A percentile compares a stretch with the other conserved stretches of the same genome.
Conservation (phyloP, 2,113 vertebrate species). For the Fregata magnificens region DNA sequence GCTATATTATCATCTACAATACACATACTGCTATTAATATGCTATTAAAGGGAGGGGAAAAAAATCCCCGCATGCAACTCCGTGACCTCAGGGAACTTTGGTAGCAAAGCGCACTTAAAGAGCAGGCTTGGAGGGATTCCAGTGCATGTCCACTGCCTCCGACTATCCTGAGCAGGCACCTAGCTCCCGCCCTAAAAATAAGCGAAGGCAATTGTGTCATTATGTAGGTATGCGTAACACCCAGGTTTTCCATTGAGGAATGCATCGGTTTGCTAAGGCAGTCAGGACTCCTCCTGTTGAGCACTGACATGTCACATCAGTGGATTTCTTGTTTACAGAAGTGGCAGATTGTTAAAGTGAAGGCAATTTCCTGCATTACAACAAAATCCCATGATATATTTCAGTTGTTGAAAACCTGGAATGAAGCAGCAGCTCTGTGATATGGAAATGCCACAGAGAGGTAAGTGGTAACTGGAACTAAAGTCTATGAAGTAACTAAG, state of each 20-base stretch:
- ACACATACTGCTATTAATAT: neutral
- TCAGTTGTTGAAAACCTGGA: constrained; percentile 55
- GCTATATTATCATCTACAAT: neutral
- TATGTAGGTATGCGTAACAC: neutral
- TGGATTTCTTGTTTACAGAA: constrained; percentile 49
- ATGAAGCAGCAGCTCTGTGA: constrained; percentile 20
- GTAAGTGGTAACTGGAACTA: constrained; percentile 6
- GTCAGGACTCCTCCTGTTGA: neutral
- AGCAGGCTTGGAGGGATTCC: neutral
- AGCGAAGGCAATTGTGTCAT: neutral
- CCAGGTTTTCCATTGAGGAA: neutral
- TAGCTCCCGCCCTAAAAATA: neutral
- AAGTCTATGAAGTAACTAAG: constrained; percentile 5
- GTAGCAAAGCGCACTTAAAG: neutral
- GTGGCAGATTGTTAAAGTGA: constrained; percentile 46
- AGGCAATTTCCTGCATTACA: constrained; percentile 61
- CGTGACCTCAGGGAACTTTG: neutral
- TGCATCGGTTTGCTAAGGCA: neutral
- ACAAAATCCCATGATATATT: constrained; percentile 44
- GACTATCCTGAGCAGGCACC: neutral
- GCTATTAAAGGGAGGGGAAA: neutral
- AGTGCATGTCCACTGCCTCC: neutral
- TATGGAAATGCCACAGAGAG: constrained; percentile 15
- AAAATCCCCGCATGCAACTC: neutral
- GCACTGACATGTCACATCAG: constrained; percentile 7